Percentiles rank a stretch among this genome's conserved stretches.
Evolutionary conservation across 2,113 vertebrate species (phyloP).

Genomic region (Neogale vison): DNA sequence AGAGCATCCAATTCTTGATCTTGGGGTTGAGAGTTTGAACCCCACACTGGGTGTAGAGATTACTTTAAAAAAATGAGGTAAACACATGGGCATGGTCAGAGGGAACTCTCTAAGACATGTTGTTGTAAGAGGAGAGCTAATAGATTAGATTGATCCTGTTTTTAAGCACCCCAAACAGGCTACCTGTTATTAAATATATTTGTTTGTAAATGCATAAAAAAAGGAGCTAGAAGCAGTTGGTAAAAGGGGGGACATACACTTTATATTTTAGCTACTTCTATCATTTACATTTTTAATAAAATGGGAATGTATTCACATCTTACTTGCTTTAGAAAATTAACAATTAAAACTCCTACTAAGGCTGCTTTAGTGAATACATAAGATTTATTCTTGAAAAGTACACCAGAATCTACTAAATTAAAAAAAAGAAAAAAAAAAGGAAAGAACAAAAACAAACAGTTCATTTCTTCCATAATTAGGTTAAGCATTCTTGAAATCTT

Average conservation of each 20-base stretch:
- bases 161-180: constrained; percentile 5
- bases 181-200: background rate
- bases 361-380: background rate
- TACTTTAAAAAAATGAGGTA: background rate
- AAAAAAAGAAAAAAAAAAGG: background rate
- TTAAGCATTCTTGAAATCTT: background rate
- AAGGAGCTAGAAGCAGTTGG: background rate
- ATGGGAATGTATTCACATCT: background rate
- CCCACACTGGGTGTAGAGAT: background rate
- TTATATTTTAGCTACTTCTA: background rate
- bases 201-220: background rate
- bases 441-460: background rate
- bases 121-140: background rate
- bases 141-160: background rate
- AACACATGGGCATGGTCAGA: background rate
- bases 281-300: background rate
- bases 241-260: background rate
- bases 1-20: background rate
- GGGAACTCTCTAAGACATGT: background rate
- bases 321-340: constrained; percentile 27
- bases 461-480: background rate
- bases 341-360: constrained; percentile 10
- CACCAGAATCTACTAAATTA: background rate
- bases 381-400: background rate
- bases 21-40: background rate